phyloP scores from a whole-genome alignment of 2,888 invertebrate species.

The Nowickia ferox region DNA sequence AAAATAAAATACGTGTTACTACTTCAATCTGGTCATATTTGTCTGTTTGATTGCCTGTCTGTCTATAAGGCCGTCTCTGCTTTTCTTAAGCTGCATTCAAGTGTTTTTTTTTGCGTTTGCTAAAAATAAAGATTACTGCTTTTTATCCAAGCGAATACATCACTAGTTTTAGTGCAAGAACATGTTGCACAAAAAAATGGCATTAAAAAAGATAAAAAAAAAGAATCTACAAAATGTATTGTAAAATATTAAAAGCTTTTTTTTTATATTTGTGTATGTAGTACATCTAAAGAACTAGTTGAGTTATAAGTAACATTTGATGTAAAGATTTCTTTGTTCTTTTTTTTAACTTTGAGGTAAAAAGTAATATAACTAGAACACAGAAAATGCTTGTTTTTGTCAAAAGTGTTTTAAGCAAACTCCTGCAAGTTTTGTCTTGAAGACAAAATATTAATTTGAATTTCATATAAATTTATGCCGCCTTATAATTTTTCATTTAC shows the following conservation, averaged over 20 bases:
- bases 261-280: background rate
- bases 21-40: slow-evolving; percentile 20
- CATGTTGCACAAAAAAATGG: slow-evolving; percentile 34
- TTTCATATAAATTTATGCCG: slow-evolving; percentile 2
- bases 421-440: background rate
- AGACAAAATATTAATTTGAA: background rate
- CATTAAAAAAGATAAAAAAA: slow-evolving; percentile 39
- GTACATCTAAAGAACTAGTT: slow-evolving; percentile 27
- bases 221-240: slow-evolving; percentile 57
- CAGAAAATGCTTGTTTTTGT: background rate
- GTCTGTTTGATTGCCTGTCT: background rate
- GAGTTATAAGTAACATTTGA: slow-evolving; percentile 53
- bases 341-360: slow-evolving; percentile 1
- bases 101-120: slow-evolving; percentile 1
- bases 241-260: slow-evolving; percentile 64
- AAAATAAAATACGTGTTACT: slow-evolving; percentile 56
- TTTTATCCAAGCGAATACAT: slow-evolving; percentile 43
- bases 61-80: no score
- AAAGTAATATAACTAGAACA: slow-evolving; percentile 8
- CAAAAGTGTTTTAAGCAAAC: slow-evolving; percentile 3
- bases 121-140: slow-evolving; percentile 16
- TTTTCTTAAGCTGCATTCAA: slow-evolving; percentile 7
- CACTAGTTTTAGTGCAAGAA: slow-evolving; percentile 43
- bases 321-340: slow-evolving; percentile 22
- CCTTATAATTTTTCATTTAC: background rate